phyloP scores from a whole-genome alignment of 2,888 invertebrate species.

The Bedellia somnulentella region DNA sequence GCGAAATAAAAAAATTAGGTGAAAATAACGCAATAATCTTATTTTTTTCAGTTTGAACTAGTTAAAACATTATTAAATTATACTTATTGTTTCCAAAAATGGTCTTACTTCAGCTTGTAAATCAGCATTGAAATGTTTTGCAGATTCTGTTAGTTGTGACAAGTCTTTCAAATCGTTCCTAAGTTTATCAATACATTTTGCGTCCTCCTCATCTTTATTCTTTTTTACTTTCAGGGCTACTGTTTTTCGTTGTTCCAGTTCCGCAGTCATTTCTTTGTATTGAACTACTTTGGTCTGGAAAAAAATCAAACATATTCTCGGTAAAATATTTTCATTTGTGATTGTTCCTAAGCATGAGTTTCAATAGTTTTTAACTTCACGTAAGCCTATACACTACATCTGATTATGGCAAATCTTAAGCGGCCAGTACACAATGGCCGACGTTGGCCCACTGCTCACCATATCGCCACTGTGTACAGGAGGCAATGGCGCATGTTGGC shows the following conservation, averaged over 20 bases:
- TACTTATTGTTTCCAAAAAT: too few species aligned
- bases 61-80: conserved; percentile 10
- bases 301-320: conserved; percentile 6
- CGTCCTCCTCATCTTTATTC: conserved; percentile 29
- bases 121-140: conserved; percentile 39
- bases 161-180: conserved; percentile 34
- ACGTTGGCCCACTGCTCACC: too few species aligned
- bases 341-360: too few species aligned
- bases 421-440: too few species aligned
- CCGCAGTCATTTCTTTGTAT: conserved; percentile 15
- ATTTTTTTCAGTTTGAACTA: conserved; percentile 1
- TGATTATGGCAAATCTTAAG: too few species aligned
- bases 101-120: conserved; percentile 34
- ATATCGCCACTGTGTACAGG: too few species aligned
- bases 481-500: too few species aligned
- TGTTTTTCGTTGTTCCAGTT: conserved; percentile 15
- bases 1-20: too few species aligned
- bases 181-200: conserved; percentile 25
- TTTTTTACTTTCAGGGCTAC: conserved; percentile 21
- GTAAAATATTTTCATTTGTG: too few species aligned
- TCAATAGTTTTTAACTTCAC: too few species aligned
- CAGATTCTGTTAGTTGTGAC: too few species aligned
- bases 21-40: not conserved
- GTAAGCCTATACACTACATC: too few species aligned
- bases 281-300: conserved; percentile 19